Conservation (phyloP, 1,140 invertebrate species). For the Laupala kohalensis region DNA sequence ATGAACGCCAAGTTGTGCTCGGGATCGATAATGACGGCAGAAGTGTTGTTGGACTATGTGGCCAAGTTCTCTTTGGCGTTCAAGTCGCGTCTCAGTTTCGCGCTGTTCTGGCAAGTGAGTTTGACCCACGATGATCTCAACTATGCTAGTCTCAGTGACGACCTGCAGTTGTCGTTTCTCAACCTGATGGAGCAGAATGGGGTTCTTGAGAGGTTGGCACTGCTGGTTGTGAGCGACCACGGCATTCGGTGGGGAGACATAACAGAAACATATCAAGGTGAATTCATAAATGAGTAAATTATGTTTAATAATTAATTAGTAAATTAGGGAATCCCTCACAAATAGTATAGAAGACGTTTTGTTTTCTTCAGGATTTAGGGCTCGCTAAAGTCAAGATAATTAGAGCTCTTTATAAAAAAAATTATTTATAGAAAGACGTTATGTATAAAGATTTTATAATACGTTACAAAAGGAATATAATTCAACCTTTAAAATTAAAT, state of each 20-base stretch:
- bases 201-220: slow-evolving; percentile 33
- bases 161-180: slow-evolving; percentile 26
- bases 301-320: too few relatives aligned
- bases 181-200: slow-evolving; percentile 19
- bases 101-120: slow-evolving; percentile 35
- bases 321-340: too few relatives aligned
- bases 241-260: slow-evolving; percentile 54
- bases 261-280: slow-evolving; percentile 41
- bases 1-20: slow-evolving; percentile 37
- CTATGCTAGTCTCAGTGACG: slow-evolving; percentile 30
- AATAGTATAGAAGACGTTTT: too few relatives aligned
- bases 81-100: slow-evolving; percentile 26
- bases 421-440: too few relatives aligned
- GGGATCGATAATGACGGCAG: slow-evolving; percentile 29
- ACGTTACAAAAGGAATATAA: too few relatives aligned
- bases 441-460: too few relatives aligned
- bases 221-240: slow-evolving; percentile 58
- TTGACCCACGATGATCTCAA: slow-evolving; percentile 37
- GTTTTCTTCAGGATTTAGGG: too few relatives aligned
- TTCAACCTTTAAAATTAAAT: too few relatives aligned
- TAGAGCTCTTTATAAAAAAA: too few relatives aligned
- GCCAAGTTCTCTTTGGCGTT: slow-evolving; percentile 18
- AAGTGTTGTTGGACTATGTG: slow-evolving; percentile 21
- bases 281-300: too few relatives aligned
- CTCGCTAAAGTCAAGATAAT: too few relatives aligned